Evolutionary conservation across 53 echinoderm and acorn worm genomes (phyloP).

Genomic region (Henricia sp.): DNA sequence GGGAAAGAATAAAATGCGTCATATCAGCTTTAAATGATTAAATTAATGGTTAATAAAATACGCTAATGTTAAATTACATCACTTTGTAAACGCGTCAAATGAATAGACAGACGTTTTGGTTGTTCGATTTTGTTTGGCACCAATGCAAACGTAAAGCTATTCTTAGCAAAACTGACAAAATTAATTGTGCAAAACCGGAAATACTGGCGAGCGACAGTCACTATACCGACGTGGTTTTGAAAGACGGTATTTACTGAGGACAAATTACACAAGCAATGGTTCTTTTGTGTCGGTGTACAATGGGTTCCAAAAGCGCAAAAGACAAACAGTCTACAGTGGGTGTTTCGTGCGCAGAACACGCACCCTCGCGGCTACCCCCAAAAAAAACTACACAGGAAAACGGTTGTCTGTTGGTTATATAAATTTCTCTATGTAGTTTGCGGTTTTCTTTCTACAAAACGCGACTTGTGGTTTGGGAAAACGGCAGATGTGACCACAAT

Average conservation of each 20-base stretch:
- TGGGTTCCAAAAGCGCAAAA: slow-evolving; percentile 1
- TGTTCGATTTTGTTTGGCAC: too few relatives aligned
- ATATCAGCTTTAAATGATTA: too few relatives aligned
- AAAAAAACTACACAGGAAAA: background rate
- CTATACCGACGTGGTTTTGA: background rate
- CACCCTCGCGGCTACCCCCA: background rate
- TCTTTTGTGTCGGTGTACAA: background rate
- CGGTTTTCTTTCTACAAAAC: slow-evolving; percentile 6
- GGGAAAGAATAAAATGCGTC: too few relatives aligned
- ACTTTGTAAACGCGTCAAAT: too few relatives aligned
- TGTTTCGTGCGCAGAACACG: background rate
- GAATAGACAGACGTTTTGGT: too few relatives aligned
- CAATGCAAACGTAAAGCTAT: too few relatives aligned
- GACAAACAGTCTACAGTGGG: background rate
- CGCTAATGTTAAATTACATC: too few relatives aligned
- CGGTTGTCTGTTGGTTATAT: background rate
- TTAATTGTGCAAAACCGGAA: background rate
- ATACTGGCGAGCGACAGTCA: background rate
- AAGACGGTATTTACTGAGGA: background rate
- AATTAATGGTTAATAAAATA: too few relatives aligned
- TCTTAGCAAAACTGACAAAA: too few relatives aligned
- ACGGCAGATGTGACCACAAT: slow-evolving; percentile 19
- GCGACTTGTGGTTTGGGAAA: background rate
- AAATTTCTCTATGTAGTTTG: slow-evolving; percentile 26
- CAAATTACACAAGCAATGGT: background rate